Percentiles rank a stretch among this genome's conserved stretches.
These are phyloP conservation scores for Pangasius larnaudii DNA, from an alignment of 2,797 vertebrate genomes.

Conservation along the genomic window DNA sequence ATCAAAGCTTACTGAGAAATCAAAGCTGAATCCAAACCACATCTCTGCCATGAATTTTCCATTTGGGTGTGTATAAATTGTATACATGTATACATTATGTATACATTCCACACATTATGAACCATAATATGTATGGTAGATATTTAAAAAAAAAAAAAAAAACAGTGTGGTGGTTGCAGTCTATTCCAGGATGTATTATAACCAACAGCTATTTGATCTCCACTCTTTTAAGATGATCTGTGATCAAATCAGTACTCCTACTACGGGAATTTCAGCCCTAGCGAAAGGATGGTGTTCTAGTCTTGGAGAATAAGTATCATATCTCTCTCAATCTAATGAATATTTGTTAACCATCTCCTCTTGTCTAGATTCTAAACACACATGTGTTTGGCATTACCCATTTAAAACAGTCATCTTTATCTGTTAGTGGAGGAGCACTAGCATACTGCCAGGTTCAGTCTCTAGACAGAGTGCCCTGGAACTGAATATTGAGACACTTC, in stretches of 20 bases:
- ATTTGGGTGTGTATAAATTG: neutral
- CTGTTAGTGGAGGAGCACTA: neutral
- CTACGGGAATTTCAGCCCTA: neutral
- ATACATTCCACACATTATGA: too few relatives aligned
- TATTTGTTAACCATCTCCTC: neutral
- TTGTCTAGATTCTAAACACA: neutral
- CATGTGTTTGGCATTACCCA: too few relatives aligned
- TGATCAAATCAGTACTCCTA: neutral
- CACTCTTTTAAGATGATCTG: neutral
- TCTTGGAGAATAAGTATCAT: neutral
- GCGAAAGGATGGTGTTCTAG: neutral
- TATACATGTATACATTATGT: neutral
- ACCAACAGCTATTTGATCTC: neutral
- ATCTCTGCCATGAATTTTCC: neutral
- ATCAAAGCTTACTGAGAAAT: neutral
- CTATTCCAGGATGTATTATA: neutral
- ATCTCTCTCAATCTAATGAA: neutral
- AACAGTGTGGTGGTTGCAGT: neutral
- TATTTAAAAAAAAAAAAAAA: neutral
- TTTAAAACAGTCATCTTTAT: neutral
- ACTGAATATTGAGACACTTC: neutral
- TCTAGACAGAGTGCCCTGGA: neutral
- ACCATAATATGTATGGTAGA: neutral
- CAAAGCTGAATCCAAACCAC: neutral
- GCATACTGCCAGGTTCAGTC: neutral